Evolutionary conservation across 2,797 vertebrate genomes (phyloP).

Genomic region (Sebastes diploproa): DNA sequence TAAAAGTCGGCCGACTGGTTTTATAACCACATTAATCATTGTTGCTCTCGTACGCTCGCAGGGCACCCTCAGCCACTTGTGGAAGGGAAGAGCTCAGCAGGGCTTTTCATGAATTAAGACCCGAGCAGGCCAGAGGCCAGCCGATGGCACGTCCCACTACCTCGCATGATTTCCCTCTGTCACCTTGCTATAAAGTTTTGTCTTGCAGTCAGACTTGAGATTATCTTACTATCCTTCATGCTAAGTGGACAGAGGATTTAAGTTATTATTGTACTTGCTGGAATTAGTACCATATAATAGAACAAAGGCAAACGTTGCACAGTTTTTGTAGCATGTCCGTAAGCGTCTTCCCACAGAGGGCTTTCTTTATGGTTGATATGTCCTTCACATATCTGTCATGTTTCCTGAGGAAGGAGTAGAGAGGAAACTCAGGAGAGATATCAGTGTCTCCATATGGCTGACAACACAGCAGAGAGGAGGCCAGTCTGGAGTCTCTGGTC

Average conservation of each 20-base stretch:
- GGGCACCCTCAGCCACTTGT: constrained; percentile 46
- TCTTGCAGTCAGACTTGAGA: neutral
- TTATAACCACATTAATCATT: constrained; percentile 73
- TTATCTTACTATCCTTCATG: neutral
- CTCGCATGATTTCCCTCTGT: constrained; percentile 23
- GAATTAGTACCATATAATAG: neutral
- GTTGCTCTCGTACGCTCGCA: constrained; percentile 28
- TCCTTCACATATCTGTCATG: neutral
- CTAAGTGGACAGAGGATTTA: neutral
- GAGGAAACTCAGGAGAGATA: neutral
- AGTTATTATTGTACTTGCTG: neutral
- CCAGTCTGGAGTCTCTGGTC: neutral
- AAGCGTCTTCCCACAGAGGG: neutral
- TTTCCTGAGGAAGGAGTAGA: constrained; percentile 1
- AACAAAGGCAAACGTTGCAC: neutral
- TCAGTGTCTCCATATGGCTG: neutral
- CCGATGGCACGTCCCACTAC: constrained; percentile 1
- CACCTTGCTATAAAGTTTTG: constrained; percentile 27
- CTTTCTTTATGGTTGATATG: neutral
- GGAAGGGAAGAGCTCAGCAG: constrained; percentile 41
- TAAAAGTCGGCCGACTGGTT: constrained; percentile 59
- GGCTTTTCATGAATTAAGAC: constrained; percentile 60
- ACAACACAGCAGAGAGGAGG: neutral
- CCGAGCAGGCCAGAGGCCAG: constrained; percentile 29
- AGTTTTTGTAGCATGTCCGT: neutral